Evolutionary conservation across 2,797 vertebrate genomes (phyloP), one percentile per base, ranked within the genome.

Genomic region (Tympanoctomys barrerae): DNA sequence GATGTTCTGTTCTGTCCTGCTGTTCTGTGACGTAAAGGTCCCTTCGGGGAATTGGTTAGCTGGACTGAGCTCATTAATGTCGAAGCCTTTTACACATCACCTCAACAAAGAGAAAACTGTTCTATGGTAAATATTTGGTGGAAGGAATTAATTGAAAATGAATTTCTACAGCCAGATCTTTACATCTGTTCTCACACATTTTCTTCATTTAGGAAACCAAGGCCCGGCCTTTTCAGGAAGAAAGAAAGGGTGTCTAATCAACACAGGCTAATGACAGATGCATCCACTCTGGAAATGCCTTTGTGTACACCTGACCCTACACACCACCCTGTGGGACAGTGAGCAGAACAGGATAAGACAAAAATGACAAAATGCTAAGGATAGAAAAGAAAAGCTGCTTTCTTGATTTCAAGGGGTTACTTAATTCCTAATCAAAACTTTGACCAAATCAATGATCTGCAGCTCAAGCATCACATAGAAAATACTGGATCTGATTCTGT

Each of bases 111-210:
- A 92, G 31, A 46, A 94, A 52, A 26, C 71, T 89, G 42, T 64
- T 54, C 57, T 79, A 22, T 82, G 81, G 83, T 73, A 90, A 92
- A 80, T 94, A 87, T 93, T 88, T 92, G 82, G 82, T 96, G 64
- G 52, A 90, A 46, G 36, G 42, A 94, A 91, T 95, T 91, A 57
- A 93, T 87, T 39, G 59, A 91, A 95, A 89, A 52, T 96, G 26
- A 78, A 16, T 93, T 91, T 95, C 81, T 66, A 68, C 49, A 5
- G 31, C 57, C 22, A 1, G 26, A 87, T 77, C 62, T 62, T 33
- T 68, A 42, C n/a, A 33, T 89, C 59, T 11, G 46, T 33, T 54
- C 31, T 89, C 33, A 1, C 59, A n/a, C 11, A 57, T 93, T 88
- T 92, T 96, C 90, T 82, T 62, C 80, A 68, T 4, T 70, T 89